Base-by-base conservation (phyloP, 2,113 vertebrate genomes). In the Silurus meridionalis region DNA sequence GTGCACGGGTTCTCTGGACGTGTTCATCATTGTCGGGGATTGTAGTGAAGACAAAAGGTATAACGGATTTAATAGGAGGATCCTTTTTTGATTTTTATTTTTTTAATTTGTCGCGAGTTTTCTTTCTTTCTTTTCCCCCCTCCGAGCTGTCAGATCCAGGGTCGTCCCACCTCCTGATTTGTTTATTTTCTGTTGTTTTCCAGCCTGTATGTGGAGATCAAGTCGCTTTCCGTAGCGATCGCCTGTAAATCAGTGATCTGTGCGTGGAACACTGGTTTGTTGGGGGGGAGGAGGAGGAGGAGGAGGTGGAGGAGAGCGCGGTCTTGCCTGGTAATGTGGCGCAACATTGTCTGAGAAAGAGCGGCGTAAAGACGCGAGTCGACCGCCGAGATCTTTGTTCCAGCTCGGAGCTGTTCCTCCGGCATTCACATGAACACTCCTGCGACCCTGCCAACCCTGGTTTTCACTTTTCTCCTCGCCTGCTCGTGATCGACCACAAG, bases 41-140 rank as follows among this genome's bases (percentile, higher is more conserved):
- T 83, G 80, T 88, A 74, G 77, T 67, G 83, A 83, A 83, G 86
- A 88, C 84, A 85, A 83, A 89, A 88, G 90, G 88, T 89, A 90
- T 67, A 67, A 87, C 83, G 58, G 78, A 80, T 80, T 15, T 80
- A 4, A 61, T 46, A 23, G 0, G 2, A 80, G 57, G 55, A 79
- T 37, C 37, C 25, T 66, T 61, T 57, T 74, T 19, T 21, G 21
- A 2, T 7, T 8, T 15, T 28, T 0, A 14, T 28, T 25, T 15
- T 8, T 15, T 28, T 2, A 14, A 14, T 60, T 8, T 23, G 74
- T 77, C 10, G 7, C 46, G 69, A 74, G 19, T 53, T 78, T 8
- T 57, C 13, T 57, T 57, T 57, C 8, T 57, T 57, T 57, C 13
- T 57, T 8, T 57, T 8, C 6, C 55, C 37, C 37, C 2, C 37